phyloP scores from a whole-genome alignment of 2,113 vertebrate species.

The Astatotilapia flaviijosephi region DNA sequence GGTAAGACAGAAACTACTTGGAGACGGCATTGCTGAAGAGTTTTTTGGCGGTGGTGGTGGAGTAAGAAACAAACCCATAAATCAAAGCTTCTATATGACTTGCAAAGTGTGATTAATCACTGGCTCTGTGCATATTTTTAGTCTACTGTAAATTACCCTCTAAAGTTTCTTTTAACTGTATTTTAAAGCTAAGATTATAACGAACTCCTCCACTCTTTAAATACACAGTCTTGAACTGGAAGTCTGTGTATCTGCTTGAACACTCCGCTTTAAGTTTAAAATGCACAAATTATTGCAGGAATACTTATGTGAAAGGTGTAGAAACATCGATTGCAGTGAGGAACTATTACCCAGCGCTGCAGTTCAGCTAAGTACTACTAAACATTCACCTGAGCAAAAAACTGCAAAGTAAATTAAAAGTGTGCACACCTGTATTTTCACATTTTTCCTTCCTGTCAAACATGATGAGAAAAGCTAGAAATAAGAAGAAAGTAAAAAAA shows the following conservation, averaged over 20 bases:
- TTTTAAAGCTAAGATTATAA: neutral
- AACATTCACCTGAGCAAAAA: neutral
- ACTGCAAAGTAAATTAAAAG: neutral
- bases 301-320: neutral
- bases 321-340: neutral
- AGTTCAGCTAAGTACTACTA: neutral
- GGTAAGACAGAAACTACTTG: neutral
- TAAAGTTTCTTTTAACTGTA: neutral
- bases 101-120: neutral
- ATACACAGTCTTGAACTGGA: neutral
- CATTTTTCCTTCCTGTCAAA: neutral
- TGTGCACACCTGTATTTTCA: neutral
- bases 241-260: neutral
- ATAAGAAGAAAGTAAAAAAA: fast-evolving
- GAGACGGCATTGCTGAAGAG: fast-evolving
- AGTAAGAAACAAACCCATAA: neutral
- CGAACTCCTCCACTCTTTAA: neutral
- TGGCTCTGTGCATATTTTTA: neutral
- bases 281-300: neutral
- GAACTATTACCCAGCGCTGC: neutral
- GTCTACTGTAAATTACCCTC: neutral
- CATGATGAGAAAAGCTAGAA: neutral
- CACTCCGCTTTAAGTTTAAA: neutral
- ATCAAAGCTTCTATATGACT: neutral
- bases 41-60: neutral